Conservation (phyloP, 2,797 vertebrate genomes). For the Coluber constrictor region DNA sequence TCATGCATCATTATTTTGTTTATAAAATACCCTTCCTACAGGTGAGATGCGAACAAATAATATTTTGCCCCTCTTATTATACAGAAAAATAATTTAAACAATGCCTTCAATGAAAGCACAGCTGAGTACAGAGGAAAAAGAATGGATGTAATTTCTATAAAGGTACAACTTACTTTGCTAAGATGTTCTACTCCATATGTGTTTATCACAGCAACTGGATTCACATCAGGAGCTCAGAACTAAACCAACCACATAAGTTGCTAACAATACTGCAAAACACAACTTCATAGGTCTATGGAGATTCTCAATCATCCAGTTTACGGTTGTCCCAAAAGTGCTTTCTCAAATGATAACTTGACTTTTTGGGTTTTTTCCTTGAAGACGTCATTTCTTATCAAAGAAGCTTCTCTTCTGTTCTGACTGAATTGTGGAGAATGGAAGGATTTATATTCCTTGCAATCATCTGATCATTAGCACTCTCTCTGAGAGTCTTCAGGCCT, state of each 20-base stretch:
- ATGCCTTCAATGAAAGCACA: background rate
- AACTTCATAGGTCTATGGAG: background rate
- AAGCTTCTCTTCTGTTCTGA: background rate
- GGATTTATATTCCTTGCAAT: background rate
- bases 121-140: background rate
- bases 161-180: background rate
- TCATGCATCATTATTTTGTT: conserved; percentile 10
- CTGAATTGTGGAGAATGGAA: background rate
- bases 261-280: background rate
- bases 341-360: background rate
- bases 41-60: background rate
- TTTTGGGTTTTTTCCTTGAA: background rate
- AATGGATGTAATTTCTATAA: background rate
- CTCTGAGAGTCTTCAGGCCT: background rate
- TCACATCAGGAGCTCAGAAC: background rate
- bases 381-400: background rate
- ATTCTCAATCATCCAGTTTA: background rate
- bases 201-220: background rate
- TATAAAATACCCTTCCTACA: background rate
- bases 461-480: background rate
- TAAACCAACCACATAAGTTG: background rate
- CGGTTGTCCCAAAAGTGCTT: background rate
- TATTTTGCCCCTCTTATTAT: background rate
- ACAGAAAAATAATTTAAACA: background rate
- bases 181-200: background rate